Evolutionary conservation across 1,140 invertebrate species (phyloP).

Genomic region (Diorhabda sublineata): DNA sequence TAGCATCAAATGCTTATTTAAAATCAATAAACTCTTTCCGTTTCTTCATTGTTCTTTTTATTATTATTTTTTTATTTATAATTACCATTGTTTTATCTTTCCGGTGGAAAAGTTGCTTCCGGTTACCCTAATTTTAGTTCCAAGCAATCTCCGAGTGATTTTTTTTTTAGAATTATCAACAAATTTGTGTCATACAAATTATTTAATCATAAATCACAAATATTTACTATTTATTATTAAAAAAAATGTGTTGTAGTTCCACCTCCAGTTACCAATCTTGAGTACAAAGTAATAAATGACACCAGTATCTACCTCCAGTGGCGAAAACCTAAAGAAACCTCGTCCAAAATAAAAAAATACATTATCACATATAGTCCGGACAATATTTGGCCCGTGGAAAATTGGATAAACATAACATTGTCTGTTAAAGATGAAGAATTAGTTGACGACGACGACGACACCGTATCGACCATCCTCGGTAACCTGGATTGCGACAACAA

Average conservation of each 20-base stretch:
- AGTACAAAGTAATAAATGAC: constrained; percentile 34
- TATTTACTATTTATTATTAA: too few species aligned
- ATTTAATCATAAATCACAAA: too few species aligned
- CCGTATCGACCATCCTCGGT: constrained; percentile 43
- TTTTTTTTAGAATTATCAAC: too few species aligned
- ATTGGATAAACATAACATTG: constrained; percentile 30
- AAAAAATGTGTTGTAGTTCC: constrained; percentile 31
- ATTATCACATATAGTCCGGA: constrained; percentile 37
- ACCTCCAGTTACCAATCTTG: constrained; percentile 34
- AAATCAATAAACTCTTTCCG: too few species aligned
- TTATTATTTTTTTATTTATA: too few species aligned
- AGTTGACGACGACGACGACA: background rate
- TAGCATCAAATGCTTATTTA: too few species aligned
- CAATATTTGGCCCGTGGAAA: constrained; percentile 32
- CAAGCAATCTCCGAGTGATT: too few species aligned
- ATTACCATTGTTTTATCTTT: too few species aligned
- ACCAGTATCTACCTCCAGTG: constrained; percentile 35
- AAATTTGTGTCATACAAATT: too few species aligned
- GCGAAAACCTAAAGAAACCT: constrained; percentile 31
- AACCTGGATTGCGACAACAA: constrained; percentile 48
- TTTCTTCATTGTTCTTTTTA: too few species aligned
- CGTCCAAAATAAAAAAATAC: constrained; percentile 34
- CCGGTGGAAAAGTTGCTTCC: too few species aligned
- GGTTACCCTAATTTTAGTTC: too few species aligned
- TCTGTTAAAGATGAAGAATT: constrained; percentile 11